These are phyloP conservation scores for Odontophorus gujanensis DNA, from an alignment of 2,113 vertebrate species.

Conservation along the genomic window DNA sequence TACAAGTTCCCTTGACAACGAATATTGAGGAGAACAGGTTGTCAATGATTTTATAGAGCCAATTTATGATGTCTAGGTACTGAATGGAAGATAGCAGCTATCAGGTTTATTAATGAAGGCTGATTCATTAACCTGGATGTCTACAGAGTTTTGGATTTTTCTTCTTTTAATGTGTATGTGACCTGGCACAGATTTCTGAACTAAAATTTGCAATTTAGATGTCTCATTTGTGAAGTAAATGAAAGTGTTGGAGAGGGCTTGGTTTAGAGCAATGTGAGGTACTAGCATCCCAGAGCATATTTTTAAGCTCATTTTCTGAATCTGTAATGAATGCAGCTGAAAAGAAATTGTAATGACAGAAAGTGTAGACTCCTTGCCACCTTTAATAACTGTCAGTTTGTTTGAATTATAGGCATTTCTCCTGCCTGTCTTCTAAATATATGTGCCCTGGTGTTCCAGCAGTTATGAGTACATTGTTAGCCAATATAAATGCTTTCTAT, in stretches of 20 bases:
- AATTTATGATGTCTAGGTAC: not conserved
- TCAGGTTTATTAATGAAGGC: not conserved
- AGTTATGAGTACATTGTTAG: conserved; percentile 96
- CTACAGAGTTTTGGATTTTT: not conserved
- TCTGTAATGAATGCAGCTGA: not conserved
- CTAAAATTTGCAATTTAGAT: not conserved
- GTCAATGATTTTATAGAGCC: not conserved
- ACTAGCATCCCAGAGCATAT: not conserved
- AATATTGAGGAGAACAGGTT: not conserved
- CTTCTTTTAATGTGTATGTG: not conserved
- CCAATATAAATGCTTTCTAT: conserved; percentile 99
- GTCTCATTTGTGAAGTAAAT: not conserved
- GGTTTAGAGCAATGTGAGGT: not conserved
- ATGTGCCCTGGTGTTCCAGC: conserved; percentile 97
- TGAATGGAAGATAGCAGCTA: not conserved
- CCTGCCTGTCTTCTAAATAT: conserved; percentile 97
- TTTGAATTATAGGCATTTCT: conserved; percentile 90
- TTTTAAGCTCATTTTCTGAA: not conserved
- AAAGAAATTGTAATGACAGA: not conserved
- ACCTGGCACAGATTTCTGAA: not conserved
- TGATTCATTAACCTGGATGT: not conserved
- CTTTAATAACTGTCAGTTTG: not conserved
- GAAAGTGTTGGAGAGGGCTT: not conserved
- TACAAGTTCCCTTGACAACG: not conserved
- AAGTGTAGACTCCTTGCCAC: not conserved